Base-by-base conservation (phyloP, 2,888 invertebrate genomes). In the Pardosa pseudoannulata region DNA sequence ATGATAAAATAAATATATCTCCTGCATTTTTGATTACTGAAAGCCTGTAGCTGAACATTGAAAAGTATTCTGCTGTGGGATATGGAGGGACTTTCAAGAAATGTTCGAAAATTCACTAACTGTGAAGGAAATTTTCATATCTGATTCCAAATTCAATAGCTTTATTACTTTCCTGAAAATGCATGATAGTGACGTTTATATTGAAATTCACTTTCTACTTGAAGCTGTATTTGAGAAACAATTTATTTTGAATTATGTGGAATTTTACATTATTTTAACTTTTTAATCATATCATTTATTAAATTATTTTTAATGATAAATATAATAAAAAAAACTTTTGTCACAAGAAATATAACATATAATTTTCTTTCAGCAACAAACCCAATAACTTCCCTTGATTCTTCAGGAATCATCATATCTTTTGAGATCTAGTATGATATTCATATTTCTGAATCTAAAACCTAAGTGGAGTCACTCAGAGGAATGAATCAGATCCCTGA, bases 401-500 rank as follows among this genome's bases (percentile, higher is more conserved):
- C 65, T 76, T 72, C 27, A 56, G 31, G 70, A 71, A 67, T 73
- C 67, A 36, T 56, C 50, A 36, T 65, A 36, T 56, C 50, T 36
- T 65, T 71, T 76, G 67, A 71, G 64, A 65, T 36, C 78, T 76
- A 83, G 64, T 29, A 36, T 71, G 19, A 64, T 70, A 32, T 27
- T 67, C 16, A 27, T 67, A 16, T 67, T 23, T 56, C 23, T 23
- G 1, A 50, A 72, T 29, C 27, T 46, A 56, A 27, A 31, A 72
- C 39, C 72, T 78, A 67, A 78, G 72, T 19, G 72, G 70, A 72
- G 41, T 50, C 67, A 78, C 70, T 70, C 75, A 32, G 31, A 85
- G 83, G 83, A 85, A 85, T 85, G 83, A 78, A 85, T 73, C 50
- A 75, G 41, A 85, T 85, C 78, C 83, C 83, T 85, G 83, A 85